Evolutionary conservation across 2,797 vertebrate genomes (phyloP).

Genomic region (Pogonophryne albipinna): DNA sequence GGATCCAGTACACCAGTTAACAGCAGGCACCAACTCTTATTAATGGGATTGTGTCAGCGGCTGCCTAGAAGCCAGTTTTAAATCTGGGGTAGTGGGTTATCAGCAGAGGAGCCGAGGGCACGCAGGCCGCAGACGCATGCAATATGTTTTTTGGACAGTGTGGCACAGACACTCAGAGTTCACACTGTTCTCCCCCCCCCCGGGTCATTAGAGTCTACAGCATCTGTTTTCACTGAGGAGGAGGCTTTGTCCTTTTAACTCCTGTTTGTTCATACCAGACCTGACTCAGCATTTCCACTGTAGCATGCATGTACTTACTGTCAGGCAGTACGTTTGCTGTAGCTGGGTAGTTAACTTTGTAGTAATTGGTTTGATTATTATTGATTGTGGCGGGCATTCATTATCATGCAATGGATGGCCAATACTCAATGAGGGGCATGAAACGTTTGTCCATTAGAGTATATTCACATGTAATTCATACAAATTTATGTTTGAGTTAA

Average conservation of each 20-base stretch:
- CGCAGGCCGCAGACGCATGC: slow-evolving; percentile 57
- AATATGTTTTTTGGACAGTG: slow-evolving; percentile 48
- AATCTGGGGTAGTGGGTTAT: slow-evolving; percentile 79
- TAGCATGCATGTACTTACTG: neutral
- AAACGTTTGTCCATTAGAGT: neutral
- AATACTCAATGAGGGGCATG: neutral
- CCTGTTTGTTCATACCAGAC: slow-evolving; percentile 22
- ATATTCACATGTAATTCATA: neutral
- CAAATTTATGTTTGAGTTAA: neutral
- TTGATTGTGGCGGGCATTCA: slow-evolving; percentile 20
- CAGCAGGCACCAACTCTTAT: slow-evolving; percentile 70
- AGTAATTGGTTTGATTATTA: slow-evolving; percentile 15
- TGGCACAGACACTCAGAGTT: neutral
- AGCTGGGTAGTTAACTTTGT: slow-evolving; percentile 15
- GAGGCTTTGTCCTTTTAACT: slow-evolving; percentile 15
- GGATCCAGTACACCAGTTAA: slow-evolving; percentile 58
- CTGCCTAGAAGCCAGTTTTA: slow-evolving; percentile 60
- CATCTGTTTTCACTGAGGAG: slow-evolving; percentile 55
- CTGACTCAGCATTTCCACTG: slow-evolving; percentile 7
- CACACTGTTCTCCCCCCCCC: slow-evolving; percentile 11
- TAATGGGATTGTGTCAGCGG: slow-evolving; percentile 77
- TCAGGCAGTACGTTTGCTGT: neutral
- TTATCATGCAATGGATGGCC: neutral
- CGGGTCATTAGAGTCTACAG: slow-evolving; percentile 41
- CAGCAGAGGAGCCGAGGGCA: slow-evolving; percentile 58